phyloP scores from a whole-genome alignment of 1,140 invertebrate species.

The Rhynchophorus ferrugineus region DNA sequence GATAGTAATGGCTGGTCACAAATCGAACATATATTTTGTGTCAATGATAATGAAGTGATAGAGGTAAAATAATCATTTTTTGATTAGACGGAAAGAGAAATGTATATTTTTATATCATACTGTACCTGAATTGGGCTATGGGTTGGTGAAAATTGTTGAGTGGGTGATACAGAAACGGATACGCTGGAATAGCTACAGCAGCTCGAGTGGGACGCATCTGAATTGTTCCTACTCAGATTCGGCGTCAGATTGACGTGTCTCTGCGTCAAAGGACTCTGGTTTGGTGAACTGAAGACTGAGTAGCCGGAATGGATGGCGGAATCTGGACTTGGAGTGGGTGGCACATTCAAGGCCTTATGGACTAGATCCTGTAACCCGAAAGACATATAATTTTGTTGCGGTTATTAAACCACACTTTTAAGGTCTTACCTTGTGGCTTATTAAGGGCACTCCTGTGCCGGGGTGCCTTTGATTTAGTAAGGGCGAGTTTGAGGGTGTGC shows the following conservation, averaged over 20 bases:
- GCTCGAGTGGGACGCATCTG: slow-evolving; percentile 75
- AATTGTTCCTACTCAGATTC: slow-evolving; percentile 78
- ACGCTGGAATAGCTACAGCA: slow-evolving; percentile 70
- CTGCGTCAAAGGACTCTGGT: slow-evolving; percentile 76
- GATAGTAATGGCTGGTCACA: no score
- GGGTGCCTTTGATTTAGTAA: slow-evolving; percentile 53
- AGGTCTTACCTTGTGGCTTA: slow-evolving; percentile 44
- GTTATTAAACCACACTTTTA: no score
- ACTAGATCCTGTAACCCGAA: slow-evolving; percentile 50
- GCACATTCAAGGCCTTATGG: slow-evolving; percentile 42
- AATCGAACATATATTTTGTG: no score
- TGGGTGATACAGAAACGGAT: slow-evolving; percentile 48
- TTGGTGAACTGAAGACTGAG: slow-evolving; percentile 70
- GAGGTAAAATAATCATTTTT: no score
- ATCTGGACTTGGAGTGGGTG: slow-evolving; percentile 69
- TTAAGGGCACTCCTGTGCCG: slow-evolving; percentile 42
- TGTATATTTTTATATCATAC: no score
- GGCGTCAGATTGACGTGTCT: slow-evolving; percentile 72
- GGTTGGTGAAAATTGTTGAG: slow-evolving; percentile 59
- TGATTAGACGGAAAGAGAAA: no score
- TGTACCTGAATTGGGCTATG: slow-evolving; percentile 77
- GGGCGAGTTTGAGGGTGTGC: slow-evolving; percentile 57
- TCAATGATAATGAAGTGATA: no score
- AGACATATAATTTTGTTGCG: slow-evolving; percentile 41
- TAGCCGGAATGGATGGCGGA: slow-evolving; percentile 83